Conservation (phyloP, 2,113 vertebrate species). For the Scytalopus superciliaris region DNA sequence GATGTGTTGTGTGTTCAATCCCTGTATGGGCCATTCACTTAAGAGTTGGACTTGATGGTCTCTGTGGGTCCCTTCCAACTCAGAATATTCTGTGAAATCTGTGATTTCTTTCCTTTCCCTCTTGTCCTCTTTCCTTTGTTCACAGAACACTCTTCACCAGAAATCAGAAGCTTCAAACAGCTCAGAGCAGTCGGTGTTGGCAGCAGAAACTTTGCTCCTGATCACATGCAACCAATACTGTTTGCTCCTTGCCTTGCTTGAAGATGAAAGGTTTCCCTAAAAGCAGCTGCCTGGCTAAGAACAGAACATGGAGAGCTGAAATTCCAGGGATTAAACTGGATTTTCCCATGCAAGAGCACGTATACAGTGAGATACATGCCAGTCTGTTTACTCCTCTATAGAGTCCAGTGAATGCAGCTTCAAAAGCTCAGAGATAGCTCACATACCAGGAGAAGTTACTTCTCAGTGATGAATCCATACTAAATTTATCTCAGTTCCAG, state of each 20-base stretch:
- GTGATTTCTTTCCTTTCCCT: not conserved
- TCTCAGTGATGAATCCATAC: not conserved
- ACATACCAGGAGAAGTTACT: not conserved
- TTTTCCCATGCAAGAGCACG: constrained; percentile 9
- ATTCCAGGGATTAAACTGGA: not conserved
- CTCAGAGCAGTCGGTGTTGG: not conserved
- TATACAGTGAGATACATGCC: not conserved
- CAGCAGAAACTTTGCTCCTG: not conserved
- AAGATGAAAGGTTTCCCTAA: not conserved
- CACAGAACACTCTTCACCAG: not conserved
- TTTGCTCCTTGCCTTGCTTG: not conserved
- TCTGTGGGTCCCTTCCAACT: not conserved
- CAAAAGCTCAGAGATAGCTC: not conserved
- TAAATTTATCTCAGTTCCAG: constrained; percentile 32
- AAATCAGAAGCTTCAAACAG: not conserved
- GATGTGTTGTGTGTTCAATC: not conserved
- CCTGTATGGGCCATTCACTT: not conserved
- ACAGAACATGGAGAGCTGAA: not conserved
- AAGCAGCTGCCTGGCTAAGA: not conserved
- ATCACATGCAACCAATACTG: not conserved
- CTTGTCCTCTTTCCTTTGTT: not conserved
- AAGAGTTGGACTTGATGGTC: not conserved
- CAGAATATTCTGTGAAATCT: not conserved
- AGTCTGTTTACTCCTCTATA: not conserved
- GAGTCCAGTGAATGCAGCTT: not conserved